Conservation (phyloP, 2,888 invertebrate genomes). For the Hermaeophaga mercurialis region DNA sequence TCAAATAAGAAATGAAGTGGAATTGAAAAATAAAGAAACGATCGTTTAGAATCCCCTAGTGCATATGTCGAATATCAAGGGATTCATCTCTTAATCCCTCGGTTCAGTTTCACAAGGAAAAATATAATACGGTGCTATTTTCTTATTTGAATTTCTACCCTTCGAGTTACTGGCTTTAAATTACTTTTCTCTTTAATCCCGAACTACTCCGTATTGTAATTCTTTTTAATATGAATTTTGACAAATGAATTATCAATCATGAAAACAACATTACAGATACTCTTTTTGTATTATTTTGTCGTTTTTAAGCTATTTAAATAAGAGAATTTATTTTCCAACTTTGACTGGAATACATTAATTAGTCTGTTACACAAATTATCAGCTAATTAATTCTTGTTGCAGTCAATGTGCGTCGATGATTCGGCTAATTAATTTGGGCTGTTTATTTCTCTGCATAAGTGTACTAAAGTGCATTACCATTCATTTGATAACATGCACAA, state of each 20-base stretch:
- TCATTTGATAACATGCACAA: conserved; percentile 2
- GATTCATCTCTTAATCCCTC: not conserved
- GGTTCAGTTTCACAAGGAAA: not conserved
- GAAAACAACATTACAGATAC: too few relatives aligned
- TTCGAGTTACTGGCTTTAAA: too few relatives aligned
- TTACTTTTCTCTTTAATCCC: too few relatives aligned
- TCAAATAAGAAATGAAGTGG: not conserved
- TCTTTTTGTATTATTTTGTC: too few relatives aligned
- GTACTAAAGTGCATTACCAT: conserved; percentile 7
- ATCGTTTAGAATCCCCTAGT: not conserved
- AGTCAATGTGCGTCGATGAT: conserved; percentile 11
- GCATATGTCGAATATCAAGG: not conserved
- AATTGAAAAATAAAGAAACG: not conserved
- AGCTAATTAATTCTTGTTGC: conserved; percentile 10
- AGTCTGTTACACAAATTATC: conserved; percentile 5
- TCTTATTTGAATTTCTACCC: too few relatives aligned
- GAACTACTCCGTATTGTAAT: too few relatives aligned
- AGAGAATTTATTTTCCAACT: too few relatives aligned
- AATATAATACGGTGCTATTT: too few relatives aligned
- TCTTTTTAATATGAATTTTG: too few relatives aligned
- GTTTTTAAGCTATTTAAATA: too few relatives aligned
- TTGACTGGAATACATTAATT: too few relatives aligned
- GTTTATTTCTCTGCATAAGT: conserved; percentile 2
- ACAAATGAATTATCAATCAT: too few relatives aligned
- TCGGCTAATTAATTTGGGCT: conserved; percentile 9